A percentile compares a stretch with the other conserved stretches of the same genome.
Evolutionary conservation across 2,888 invertebrate species (phyloP).

Genomic region (Drosophila differens): DNA sequence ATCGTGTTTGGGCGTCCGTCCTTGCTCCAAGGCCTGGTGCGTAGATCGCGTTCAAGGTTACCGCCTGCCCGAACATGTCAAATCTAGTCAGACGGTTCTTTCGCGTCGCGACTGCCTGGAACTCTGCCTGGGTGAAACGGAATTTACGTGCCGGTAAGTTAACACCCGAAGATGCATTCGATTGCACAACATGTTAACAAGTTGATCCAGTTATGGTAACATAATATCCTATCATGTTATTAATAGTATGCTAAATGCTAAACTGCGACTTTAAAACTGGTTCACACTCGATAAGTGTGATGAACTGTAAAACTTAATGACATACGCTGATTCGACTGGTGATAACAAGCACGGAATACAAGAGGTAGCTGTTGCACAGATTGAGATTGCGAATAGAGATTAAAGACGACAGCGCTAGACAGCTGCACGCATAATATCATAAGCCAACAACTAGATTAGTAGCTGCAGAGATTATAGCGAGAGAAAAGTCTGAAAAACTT

Average conservation of each 20-base stretch:
- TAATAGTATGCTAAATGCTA: conserved; percentile 16
- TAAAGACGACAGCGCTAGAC: background rate
- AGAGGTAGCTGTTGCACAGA: conserved; percentile 2
- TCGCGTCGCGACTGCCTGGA: conserved; percentile 95
- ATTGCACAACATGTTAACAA: conserved; percentile 37
- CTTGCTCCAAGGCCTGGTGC: conserved; percentile 97
- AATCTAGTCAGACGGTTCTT: conserved; percentile 91
- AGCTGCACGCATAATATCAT: background rate
- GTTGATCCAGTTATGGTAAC: conserved; percentile 42
- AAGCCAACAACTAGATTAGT: background rate
- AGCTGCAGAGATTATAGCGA: background rate
- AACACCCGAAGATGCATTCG: conserved; percentile 3
- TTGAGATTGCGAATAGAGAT: background rate
- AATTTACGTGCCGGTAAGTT: conserved; percentile 96
- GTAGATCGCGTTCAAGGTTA: conserved; percentile 96
- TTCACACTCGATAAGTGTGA: conserved; percentile 17
- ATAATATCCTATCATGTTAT: conserved; percentile 17
- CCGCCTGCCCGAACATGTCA: conserved; percentile 92
- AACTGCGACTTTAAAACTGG: conserved; percentile 26
- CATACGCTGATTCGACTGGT: conserved; percentile 1
- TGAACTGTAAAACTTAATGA: conserved; percentile 24
- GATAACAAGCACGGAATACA: conserved; percentile 8
- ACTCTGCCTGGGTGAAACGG: conserved; percentile 94
- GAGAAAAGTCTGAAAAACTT: background rate
- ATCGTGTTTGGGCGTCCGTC: conserved; percentile 94